Evolutionary conservation across 2,113 vertebrate genomes (phyloP).

Genomic region (Oostethus manadensis): DNA sequence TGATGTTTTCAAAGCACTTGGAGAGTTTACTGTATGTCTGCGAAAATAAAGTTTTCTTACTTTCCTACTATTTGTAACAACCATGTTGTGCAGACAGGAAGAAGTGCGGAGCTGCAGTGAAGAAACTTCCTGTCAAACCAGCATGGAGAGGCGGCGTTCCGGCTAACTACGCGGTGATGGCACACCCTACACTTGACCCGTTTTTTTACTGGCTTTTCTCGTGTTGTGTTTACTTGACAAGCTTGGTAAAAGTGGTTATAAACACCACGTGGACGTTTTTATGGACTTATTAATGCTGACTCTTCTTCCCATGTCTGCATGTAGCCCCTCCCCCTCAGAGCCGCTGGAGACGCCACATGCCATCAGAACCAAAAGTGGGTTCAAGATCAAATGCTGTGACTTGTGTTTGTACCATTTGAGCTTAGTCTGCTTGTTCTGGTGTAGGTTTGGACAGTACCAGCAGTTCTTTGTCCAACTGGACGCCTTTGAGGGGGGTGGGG

Average conservation of each 20-base stretch:
- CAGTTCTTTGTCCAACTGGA: constrained; percentile 74
- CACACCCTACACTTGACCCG: too few species aligned
- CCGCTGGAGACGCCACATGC: constrained; percentile 33
- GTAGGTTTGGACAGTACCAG: constrained; percentile 62
- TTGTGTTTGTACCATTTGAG: background rate
- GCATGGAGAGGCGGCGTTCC: constrained; percentile 58
- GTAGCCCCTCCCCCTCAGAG: constrained; percentile 45
- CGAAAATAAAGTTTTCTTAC: too few species aligned
- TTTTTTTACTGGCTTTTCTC: too few species aligned
- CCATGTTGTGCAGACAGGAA: constrained; percentile 40
- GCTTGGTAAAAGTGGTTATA: too few species aligned
- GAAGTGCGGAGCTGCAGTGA: constrained; percentile 35
- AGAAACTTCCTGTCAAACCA: constrained; percentile 45
- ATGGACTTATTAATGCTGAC: background rate
- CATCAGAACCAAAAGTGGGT: constrained; percentile 24
- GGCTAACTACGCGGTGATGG: constrained; percentile 31
- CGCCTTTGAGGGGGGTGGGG: constrained; percentile 52
- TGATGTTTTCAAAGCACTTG: too few species aligned
- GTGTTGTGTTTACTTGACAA: too few species aligned
- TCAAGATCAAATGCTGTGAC: background rate
- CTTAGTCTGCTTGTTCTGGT: background rate
- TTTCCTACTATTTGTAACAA: too few species aligned
- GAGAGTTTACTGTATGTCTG: too few species aligned
- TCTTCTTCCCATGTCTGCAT: background rate
- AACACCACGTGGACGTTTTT: too few species aligned